A percentile compares a stretch with the other conserved stretches of the same genome.
Conservation (phyloP, 2,888 invertebrate genomes). For the Xestobium rufovillosum region DNA sequence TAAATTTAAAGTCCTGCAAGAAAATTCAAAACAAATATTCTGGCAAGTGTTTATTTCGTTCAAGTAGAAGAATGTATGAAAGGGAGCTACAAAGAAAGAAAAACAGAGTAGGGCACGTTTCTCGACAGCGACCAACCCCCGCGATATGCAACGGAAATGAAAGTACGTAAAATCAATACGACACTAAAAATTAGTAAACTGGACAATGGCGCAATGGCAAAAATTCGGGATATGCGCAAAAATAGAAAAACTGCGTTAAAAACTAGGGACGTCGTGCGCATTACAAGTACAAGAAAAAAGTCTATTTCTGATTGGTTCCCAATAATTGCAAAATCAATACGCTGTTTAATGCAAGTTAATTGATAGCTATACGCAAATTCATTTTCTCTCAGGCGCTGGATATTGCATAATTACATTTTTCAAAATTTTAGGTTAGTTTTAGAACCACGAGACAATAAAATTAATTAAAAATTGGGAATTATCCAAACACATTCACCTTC, state of each 20-base stretch:
- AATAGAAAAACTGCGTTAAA: slow-evolving; percentile 38
- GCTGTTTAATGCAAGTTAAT: slow-evolving; percentile 40
- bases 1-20: no score
- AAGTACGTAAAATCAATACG: slow-evolving; percentile 39
- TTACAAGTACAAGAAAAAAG: slow-evolving; percentile 40
- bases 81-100: no score
- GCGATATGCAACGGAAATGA: slow-evolving; percentile 18
- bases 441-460: no score
- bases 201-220: slow-evolving; percentile 45
- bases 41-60: slow-evolving; percentile 1
- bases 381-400: no score
- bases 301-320: slow-evolving; percentile 45
- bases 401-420: no score
- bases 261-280: slow-evolving; percentile 37
- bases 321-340: slow-evolving; percentile 47
- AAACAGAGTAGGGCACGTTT: no score
- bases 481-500: no score
- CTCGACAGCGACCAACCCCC: slow-evolving; percentile 14
- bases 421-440: no score
- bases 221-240: slow-evolving; percentile 43
- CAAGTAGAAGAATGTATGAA: not conserved
- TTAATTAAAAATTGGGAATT: no score
- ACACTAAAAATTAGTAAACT: slow-evolving; percentile 44
- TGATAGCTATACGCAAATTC: slow-evolving; percentile 32
- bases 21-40: slow-evolving; percentile 4